phyloP scores from a whole-genome alignment of 2,113 vertebrate genomes.

The Neodon shergylaensis region DNA sequence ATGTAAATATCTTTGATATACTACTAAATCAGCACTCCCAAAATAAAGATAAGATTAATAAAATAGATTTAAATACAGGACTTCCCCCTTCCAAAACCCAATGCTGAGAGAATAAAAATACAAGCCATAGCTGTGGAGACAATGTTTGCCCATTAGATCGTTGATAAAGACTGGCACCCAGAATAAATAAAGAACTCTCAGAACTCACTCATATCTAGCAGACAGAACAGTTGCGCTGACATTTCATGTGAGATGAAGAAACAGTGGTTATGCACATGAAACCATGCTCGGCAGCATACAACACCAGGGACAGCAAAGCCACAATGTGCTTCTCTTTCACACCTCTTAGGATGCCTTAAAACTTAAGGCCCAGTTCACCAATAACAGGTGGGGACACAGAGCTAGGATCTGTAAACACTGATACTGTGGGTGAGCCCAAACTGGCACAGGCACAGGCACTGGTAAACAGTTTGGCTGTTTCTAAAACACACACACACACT shows the following conservation, averaged over 20 bases:
- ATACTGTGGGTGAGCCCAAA: neutral
- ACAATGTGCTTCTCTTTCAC: constrained; percentile 1
- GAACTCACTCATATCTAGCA: neutral
- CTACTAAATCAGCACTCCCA: neutral
- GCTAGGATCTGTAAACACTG: neutral
- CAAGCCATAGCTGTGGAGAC: neutral
- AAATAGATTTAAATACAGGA: constrained; percentile 38
- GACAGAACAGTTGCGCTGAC: neutral
- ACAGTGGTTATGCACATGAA: neutral
- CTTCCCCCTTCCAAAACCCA: constrained; percentile 4
- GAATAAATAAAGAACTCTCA: constrained; percentile 34
- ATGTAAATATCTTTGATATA: constrained; percentile 4
- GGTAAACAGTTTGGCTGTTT: neutral
- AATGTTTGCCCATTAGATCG: neutral
- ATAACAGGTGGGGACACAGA: neutral
- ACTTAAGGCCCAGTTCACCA: neutral
- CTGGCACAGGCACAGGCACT: neutral
- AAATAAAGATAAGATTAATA: constrained; percentile 28
- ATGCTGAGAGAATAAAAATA: constrained; percentile 16
- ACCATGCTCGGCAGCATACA: neutral
- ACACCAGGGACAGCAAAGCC: constrained; percentile 5
- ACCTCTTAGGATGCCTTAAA: neutral
- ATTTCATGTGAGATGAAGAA: neutral
- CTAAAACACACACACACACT: no score
- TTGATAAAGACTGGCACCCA: neutral